Base-by-base conservation (phyloP, 2,888 invertebrate species). In the Pammene fasciana region DNA sequence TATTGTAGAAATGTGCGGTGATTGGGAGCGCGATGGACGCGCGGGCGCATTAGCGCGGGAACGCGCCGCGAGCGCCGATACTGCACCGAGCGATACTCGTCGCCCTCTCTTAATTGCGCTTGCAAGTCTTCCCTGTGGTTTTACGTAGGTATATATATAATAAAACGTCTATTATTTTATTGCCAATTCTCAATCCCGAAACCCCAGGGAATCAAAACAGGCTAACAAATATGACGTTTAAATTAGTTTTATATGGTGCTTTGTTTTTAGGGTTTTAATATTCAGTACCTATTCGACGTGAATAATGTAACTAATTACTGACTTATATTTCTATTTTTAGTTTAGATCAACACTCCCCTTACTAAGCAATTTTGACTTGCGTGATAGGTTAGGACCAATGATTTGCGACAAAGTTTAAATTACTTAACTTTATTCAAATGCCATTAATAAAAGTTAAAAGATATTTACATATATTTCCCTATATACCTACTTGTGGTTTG, bases 1-100 rank as follows among this genome's bases (percentile, higher is more conserved):
- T 34, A 68, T 46, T 68, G 59, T 65, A 36, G 67, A 46, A 54
- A 38, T 11, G 59, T 38, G 14, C 14, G 13, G 41, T 48, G 70
- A 70, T 70, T 52, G 65, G 46, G 52, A 59, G 65, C 65, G 65
- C 65, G 70, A 70, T 65, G 64, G 70, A 38, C 52, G 64, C 52
- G 64, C 65, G 34, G 16, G 18, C 68, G 68, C 70, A 70, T 65
- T 65, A 68, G 68, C 65, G 70, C 68, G 57, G 57, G 68, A 68
- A 62, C 68, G 55, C 65, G 70, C 70, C 70, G 65, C 70, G 65
- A 38, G 70, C 70, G 65, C 59, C 41, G 55, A 67, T 60, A 43
- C 43, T 43, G 41, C 57, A 56, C 57, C 36, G 57, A 13, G n/a
- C 64, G 54, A 26, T 52, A 48, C 62, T 52, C 56, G 55, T 61